Evolutionary conservation across 2,113 vertebrate species (phyloP), one percentile per base, ranked within the genome.

Genomic region (Thamnaconus septentrionalis): DNA sequence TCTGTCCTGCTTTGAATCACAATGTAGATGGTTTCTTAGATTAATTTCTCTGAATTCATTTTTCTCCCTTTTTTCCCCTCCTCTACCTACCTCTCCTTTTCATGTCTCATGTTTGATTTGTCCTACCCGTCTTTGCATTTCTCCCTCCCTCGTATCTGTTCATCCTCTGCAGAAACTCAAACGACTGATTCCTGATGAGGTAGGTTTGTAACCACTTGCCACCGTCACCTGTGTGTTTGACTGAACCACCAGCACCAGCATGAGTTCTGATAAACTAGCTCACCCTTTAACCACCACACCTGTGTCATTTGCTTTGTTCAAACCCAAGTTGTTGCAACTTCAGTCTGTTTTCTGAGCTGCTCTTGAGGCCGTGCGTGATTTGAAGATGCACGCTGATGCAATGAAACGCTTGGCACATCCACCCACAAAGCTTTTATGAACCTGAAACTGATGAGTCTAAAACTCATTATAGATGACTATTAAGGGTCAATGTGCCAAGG

Each of bases 171-270:
- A 96, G 95, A 96, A 87, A 76, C 91, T 96, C 89, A 96, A 96
- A 91, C 90, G 94, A 80, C 94, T 96, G 89, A 89, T 96, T 92
- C 95, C 94, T 66, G 95, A 96, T 71, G 95, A 96, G 94, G 95
- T 96, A 95, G 91, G 95, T 87, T 78, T 60, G 9, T 73, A 43
- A 70, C 57, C 53, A 8, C 42, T 56, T 79, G 53, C 64, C 47
- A 12, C 40, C 10, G n/a, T 70, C 42, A 64, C 46, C 49, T 45
- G 10, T 69, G 12, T 75, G 51, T 73, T 68, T 64, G 41, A 53
- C 45, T 41, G 40, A 3, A 51, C 31, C 46, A 31, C 18, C 8
- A 58, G 39, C 80, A 44, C 70, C 56, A 5, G 5, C 71, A 43
- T 81, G 50, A 40, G 56, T 46, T 73, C 68, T 66, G 11, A 79